phyloP scores from a whole-genome alignment of 2,113 vertebrate genomes.

The Caranx ignobilis region DNA sequence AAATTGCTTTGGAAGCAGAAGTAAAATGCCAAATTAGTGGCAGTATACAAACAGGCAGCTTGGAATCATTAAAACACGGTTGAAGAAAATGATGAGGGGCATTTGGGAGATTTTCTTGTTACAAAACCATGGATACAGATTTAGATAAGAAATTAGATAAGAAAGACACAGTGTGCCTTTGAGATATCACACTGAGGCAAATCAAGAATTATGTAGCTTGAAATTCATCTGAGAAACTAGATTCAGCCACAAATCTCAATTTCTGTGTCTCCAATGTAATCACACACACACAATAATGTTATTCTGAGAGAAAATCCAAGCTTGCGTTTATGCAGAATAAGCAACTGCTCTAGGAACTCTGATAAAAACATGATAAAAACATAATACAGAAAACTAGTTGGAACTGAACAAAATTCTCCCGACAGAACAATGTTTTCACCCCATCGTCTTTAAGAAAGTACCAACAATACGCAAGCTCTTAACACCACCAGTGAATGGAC shows the following conservation, averaged over 20 bases:
- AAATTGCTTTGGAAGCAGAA: not conserved
- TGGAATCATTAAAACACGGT: not conserved
- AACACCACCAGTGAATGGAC: not conserved
- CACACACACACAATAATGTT: not conserved
- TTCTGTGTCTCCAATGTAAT: not conserved
- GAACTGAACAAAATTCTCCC: slow-evolving; percentile 11
- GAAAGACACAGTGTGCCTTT: not conserved
- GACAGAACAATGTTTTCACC: not conserved
- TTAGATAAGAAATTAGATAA: not conserved
- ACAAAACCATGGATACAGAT: not conserved
- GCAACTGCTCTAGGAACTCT: not conserved
- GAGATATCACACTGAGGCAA: not conserved
- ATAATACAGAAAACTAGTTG: not conserved
- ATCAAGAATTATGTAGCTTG: not conserved
- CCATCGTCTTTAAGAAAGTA: slow-evolving; percentile 8
- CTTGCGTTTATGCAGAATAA: slow-evolving; percentile 7
- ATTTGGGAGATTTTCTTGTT: not conserved
- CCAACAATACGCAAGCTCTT: slow-evolving; percentile 3
- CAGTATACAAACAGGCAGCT: not conserved
- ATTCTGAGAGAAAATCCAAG: not conserved
- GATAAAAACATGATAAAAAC: slow-evolving; percentile 20
- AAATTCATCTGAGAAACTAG: not conserved
- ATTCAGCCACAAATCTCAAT: not conserved
- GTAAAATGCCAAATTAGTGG: not conserved
- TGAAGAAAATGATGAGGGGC: not conserved